Percentiles rank a stretch among this genome's conserved stretches.
These are phyloP conservation scores for Bhutanitis thaidina DNA, from an alignment of 2,888 invertebrate genomes.

Conservation along the genomic window DNA sequence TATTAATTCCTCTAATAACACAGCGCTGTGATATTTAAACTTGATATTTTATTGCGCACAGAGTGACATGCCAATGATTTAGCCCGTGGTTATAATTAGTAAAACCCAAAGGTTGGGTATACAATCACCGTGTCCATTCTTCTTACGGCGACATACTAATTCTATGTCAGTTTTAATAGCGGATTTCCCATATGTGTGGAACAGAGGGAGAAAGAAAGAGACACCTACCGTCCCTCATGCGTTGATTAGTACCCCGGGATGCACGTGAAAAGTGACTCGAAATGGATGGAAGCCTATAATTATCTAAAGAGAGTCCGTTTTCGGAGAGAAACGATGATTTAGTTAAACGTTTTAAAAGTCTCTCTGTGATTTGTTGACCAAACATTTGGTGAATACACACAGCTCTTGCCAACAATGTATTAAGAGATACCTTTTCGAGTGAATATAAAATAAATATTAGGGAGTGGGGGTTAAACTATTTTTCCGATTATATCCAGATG, in stretches of 20 bases:
- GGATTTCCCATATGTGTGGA: not conserved
- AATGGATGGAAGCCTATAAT: slow-evolving; percentile 64
- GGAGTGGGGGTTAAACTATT: too few relatives aligned
- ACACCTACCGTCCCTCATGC: slow-evolving; percentile 28
- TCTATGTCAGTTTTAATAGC: slow-evolving; percentile 20
- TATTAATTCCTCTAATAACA: too few relatives aligned
- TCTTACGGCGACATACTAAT: slow-evolving; percentile 19
- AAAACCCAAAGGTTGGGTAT: slow-evolving; percentile 8
- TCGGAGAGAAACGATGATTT: slow-evolving; percentile 70
- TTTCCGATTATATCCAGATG: too few relatives aligned
- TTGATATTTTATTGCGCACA: not conserved
- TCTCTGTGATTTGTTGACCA: slow-evolving; percentile 71
- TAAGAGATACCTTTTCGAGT: too few relatives aligned
- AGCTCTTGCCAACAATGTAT: slow-evolving; percentile 19
- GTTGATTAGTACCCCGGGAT: slow-evolving; percentile 61
- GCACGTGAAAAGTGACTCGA: slow-evolving; percentile 42
- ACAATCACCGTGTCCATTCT: slow-evolving; percentile 10
- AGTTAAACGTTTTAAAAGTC: slow-evolving; percentile 69
- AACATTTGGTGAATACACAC: slow-evolving; percentile 46
- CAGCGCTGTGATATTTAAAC: not conserved
- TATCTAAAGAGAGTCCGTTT: slow-evolving; percentile 72
- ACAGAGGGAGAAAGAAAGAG: slow-evolving; percentile 12
- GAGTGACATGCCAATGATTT: slow-evolving; percentile 14
- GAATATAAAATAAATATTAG: too few relatives aligned
- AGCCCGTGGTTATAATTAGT: slow-evolving; percentile 12